Conservation (phyloP, 1,140 invertebrate genomes). For the Polyergus mexicanus region DNA sequence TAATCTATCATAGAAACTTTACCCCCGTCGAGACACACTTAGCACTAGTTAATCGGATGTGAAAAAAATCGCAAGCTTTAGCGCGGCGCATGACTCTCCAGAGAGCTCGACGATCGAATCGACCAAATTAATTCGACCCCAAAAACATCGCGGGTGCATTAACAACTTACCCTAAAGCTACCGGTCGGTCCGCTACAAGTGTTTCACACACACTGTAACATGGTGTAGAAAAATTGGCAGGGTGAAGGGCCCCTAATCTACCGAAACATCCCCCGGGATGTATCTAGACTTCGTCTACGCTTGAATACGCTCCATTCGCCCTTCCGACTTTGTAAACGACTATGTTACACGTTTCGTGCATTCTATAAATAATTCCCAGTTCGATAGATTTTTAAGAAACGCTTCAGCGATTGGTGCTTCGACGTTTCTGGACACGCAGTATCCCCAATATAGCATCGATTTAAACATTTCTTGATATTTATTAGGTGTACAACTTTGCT, state of each 20-base stretch:
- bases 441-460: not conserved
- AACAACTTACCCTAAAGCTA: constrained; percentile 80
- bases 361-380: constrained; percentile 71
- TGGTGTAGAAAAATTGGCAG: constrained; percentile 77
- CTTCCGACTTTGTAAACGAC: constrained; percentile 72
- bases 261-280: constrained; percentile 84
- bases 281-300: constrained; percentile 76
- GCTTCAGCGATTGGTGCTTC: constrained; percentile 9
- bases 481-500: too few species aligned
- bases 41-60: not conserved
- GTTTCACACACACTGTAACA: constrained; percentile 84
- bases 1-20: not conserved
- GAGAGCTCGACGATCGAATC: constrained; percentile 78
- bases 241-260: constrained; percentile 84
- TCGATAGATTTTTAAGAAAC: constrained; percentile 66
- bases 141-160: constrained; percentile 84
- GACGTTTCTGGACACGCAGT: not conserved
- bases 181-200: constrained; percentile 82
- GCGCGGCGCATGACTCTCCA: constrained; percentile 54
- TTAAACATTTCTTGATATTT: not conserved
- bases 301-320: constrained; percentile 75
- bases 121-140: constrained; percentile 85
- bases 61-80: constrained; percentile 40
- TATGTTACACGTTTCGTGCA: constrained; percentile 71
- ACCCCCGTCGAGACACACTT: not conserved